Evolutionary conservation across 2,797 vertebrate genomes (phyloP).

Genomic region (Cottoperca gobio): DNA sequence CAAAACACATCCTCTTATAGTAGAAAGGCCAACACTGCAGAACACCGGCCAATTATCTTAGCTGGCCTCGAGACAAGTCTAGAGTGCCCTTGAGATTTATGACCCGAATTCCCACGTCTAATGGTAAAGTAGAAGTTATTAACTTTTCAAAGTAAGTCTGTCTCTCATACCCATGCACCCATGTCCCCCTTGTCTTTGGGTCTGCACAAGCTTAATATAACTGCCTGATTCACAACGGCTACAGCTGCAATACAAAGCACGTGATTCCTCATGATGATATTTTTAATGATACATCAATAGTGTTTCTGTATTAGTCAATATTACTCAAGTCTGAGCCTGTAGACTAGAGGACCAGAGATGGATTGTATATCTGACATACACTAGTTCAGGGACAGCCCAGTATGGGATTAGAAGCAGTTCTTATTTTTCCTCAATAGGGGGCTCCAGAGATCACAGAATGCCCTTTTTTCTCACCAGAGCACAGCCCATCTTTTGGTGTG

Average conservation of each 20-base stretch:
- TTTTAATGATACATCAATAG: slow-evolving; percentile 17
- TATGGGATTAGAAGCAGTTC: slow-evolving; percentile 40
- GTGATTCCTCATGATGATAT: slow-evolving; percentile 32
- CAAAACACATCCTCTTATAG: slow-evolving; percentile 64
- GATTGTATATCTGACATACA: neutral
- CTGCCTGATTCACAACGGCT: slow-evolving; percentile 62
- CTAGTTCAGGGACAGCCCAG: neutral
- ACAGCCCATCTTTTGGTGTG: slow-evolving; percentile 65
- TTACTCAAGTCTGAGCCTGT: slow-evolving; percentile 3
- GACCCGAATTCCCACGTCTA: slow-evolving; percentile 72
- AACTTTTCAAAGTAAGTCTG: slow-evolving; percentile 76
- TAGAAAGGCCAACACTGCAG: slow-evolving; percentile 61
- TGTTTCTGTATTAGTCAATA: slow-evolving; percentile 23
- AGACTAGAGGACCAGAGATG: slow-evolving; percentile 4
- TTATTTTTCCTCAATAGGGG: slow-evolving; percentile 88
- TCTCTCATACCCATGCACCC: slow-evolving; percentile 56
- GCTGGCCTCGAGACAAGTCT: slow-evolving; percentile 71
- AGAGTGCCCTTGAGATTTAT: slow-evolving; percentile 75
- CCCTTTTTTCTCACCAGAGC: slow-evolving; percentile 9
- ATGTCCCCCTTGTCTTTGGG: slow-evolving; percentile 60
- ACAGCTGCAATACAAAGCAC: slow-evolving; percentile 33
- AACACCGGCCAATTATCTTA: slow-evolving; percentile 74
- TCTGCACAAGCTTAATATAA: slow-evolving; percentile 69
- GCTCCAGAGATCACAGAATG: slow-evolving; percentile 86
- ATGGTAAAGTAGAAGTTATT: slow-evolving; percentile 80